Base-by-base conservation (phyloP, 2,888 invertebrate species). In the Argyresthia albistria region DNA sequence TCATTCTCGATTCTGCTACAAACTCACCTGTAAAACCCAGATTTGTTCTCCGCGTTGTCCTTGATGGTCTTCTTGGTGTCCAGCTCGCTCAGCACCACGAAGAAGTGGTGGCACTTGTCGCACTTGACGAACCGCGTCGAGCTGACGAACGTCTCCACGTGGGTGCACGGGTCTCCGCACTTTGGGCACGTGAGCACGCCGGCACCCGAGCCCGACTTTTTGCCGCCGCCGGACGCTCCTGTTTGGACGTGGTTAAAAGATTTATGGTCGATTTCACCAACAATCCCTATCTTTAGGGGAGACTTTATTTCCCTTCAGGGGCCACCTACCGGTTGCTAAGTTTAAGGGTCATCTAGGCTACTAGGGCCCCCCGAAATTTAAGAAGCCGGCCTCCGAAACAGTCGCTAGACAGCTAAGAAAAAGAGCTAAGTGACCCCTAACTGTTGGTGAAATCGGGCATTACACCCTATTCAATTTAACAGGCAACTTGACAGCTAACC, bases 31-130 rank as follows among this genome's bases (percentile, higher is more conserved):
- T 88, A 92, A 63, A 91, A 91, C 35, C 93, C 93, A 61, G 89
- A 89, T 68, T 93, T 93, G 58, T 88, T 87, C 50, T 93, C 93
- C 0, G 92, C 89, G 56, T 93, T 93, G 61, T 95, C 96, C 76
- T 96, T 96, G 58, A 93, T 83, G 64, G 90, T 93, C 80, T 94
- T 94, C 81, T 97, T 96, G 35, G 95, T 93, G 80, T 98, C 97
- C 42, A 95, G 92, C 69, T 98, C 97, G 61, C 97, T 97, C 57
- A 98, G 89, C 25, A 98, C 97, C 39, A 98, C 97, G 77, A 98
- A 98, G 89, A 98, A 98, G 76, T 98, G 97, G 81, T 97, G 97
- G 73, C 98, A 98, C 78, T 97, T 98, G 79, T 98, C 97, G 83
- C 98, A 98, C 83, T 97, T 98, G 42, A 98, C 98, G 84, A 98